A percentile compares a stretch with the other conserved stretches of the same genome.
These are phyloP conservation scores for Drosophila formosana DNA, from an alignment of 2,888 invertebrate species.

Conservation along the genomic window DNA sequence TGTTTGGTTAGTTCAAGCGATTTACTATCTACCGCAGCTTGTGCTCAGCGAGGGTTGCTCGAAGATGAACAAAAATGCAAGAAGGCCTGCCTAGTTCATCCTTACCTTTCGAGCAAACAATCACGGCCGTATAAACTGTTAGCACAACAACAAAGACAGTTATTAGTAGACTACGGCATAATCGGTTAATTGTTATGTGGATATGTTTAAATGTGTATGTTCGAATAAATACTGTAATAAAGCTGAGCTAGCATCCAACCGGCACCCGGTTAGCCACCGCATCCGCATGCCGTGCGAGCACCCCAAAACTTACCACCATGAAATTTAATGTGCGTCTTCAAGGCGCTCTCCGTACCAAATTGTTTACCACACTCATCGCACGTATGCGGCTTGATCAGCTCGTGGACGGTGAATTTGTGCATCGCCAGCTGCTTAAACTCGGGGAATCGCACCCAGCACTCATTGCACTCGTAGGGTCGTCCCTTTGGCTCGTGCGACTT, in stretches of 20 bases:
- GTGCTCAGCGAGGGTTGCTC: constrained; percentile 23
- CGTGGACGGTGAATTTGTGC: constrained; percentile 82
- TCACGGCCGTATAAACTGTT: constrained; percentile 61
- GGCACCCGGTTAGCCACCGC: constrained; percentile 63
- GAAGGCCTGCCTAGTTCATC: constrained; percentile 1
- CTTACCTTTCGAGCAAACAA: constrained; percentile 61
- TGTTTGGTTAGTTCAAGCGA: constrained; percentile 28
- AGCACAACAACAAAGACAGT: constrained; percentile 48
- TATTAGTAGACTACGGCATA: constrained; percentile 58
- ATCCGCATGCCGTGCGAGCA: constrained; percentile 56
- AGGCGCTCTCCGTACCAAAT: constrained; percentile 82
- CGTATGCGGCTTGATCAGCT: constrained; percentile 79
- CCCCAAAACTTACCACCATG: constrained; percentile 78
- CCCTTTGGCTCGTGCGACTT: constrained; percentile 82
- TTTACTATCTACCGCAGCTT: constrained; percentile 8
- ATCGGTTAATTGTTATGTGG: constrained; percentile 7
- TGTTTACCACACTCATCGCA: constrained; percentile 82
- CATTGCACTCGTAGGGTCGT: constrained; percentile 82
- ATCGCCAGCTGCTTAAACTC: constrained; percentile 80
- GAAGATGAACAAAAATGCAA: not conserved
- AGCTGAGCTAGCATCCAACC: constrained; percentile 52
- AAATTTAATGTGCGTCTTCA: constrained; percentile 81
- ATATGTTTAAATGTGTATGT: not conserved
- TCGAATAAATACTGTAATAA: constrained; percentile 11
- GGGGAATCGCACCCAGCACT: constrained; percentile 81